These are phyloP conservation scores for Tarsius wallacei DNA, from an alignment of 2,797 vertebrate species.

Conservation along the genomic window DNA sequence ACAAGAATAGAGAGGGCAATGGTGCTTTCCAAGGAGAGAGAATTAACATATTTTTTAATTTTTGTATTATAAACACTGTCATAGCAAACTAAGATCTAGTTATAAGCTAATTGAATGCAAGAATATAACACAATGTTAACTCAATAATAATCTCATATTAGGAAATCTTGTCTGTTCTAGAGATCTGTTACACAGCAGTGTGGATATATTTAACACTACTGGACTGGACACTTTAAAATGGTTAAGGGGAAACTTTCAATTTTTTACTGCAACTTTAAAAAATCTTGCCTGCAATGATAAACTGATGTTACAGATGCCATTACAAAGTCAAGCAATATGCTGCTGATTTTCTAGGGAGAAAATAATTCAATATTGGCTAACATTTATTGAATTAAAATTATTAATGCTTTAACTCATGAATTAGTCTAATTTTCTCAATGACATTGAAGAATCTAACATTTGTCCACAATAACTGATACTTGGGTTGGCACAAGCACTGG, in stretches of 20 bases:
- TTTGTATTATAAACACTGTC: not conserved
- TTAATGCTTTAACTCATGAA: not conserved
- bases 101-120: not conserved
- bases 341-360: not conserved
- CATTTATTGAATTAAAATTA: conserved; percentile 57
- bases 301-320: not conserved
- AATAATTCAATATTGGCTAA: conserved; percentile 3
- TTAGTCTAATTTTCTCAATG: not conserved
- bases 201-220: conserved; percentile 21
- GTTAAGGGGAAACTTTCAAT: conserved; percentile 20
- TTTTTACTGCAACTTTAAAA: not conserved
- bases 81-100: conserved; percentile 51
- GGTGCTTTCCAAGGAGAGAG: conserved; percentile 7
- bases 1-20: not conserved
- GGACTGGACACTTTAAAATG: not conserved
- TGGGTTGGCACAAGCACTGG: not conserved
- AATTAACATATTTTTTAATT: not conserved
- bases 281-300: conserved; percentile 33
- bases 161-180: conserved; percentile 27
- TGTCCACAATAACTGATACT: not conserved
- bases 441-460: not conserved
- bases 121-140: not conserved
- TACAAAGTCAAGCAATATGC: not conserved
- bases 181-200: not conserved
- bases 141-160: conserved; percentile 11